Evolutionary conservation across 2,797 vertebrate genomes (phyloP).

Genomic region (Tangara arthus): DNA sequence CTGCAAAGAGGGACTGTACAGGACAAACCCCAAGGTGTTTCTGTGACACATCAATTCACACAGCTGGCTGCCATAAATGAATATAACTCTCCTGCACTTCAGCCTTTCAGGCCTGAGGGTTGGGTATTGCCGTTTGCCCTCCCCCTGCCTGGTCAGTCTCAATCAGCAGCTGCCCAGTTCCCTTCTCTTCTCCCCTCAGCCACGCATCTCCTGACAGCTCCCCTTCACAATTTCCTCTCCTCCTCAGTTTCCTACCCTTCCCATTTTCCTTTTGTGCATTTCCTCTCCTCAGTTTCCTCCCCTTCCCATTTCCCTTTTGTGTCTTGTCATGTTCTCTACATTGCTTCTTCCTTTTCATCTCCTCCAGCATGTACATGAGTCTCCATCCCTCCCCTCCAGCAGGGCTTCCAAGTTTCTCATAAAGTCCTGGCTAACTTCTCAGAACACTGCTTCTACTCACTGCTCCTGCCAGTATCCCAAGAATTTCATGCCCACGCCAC

Average conservation of each 20-base stretch:
- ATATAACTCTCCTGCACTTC: neutral
- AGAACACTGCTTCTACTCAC: neutral
- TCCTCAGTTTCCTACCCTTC: neutral
- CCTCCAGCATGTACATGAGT: accelerated
- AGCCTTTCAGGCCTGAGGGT: neutral
- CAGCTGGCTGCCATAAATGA: neutral
- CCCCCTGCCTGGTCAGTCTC: neutral
- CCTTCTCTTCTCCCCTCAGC: neutral
- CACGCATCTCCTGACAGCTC: neutral
- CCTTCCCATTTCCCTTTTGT: neutral
- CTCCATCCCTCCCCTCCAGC: neutral
- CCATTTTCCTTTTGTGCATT: neutral
- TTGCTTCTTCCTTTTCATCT: neutral
- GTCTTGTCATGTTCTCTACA: neutral
- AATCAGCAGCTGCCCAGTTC: neutral
- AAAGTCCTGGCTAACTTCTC: neutral
- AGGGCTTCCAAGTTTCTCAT: neutral
- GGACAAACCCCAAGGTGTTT: neutral
- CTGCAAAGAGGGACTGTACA: neutral
- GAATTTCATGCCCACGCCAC: neutral
- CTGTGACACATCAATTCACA: neutral
- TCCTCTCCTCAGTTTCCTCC: neutral
- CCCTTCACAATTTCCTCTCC: neutral
- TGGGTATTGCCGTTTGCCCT: neutral
- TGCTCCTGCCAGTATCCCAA: neutral